Evolutionary conservation across 2,888 invertebrate species (phyloP), one percentile per base, ranked within the genome.

Genomic region (Macrosiphum euphorbiae): DNA sequence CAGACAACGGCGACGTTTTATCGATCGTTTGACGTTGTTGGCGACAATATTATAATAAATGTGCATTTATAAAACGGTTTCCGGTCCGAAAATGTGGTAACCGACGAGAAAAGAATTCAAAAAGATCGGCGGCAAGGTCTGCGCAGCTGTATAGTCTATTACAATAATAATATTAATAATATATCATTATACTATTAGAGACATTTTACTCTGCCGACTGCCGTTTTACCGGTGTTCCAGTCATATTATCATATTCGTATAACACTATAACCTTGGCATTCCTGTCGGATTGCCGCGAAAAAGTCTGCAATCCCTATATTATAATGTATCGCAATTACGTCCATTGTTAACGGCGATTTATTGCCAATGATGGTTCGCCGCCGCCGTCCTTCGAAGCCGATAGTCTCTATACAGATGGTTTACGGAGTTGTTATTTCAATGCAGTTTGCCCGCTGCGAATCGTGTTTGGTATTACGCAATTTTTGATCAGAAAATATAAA

Each of bases 291-390:
- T 47, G 58, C 47, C 28, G 44, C 47, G 67, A 55, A 85, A 91
- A 58, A 47, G 86, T 58, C 52, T 55, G 84, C 58, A 58, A 78
- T 86, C 91, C 91, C 85, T 58, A 58, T 58, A 58, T 8, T 86
- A 91, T n/a, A 26, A 35, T 10, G n/a, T n/a, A 41, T 41, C 28
- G 20, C 52, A 90, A 67, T 67, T 47, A 44, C 52, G 91, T 91
- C 85, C 91, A 91, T 91, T 91, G 91, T 91, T 85, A 55, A 91
- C n/a, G 52, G 78, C 84, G 47, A 91, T 91, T 91, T 91, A 91
- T 91, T 55, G 35, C 84, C 55, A 55, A 55, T 85, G 91, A 85
- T 85, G 91, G 55, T 58, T 85, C 28, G 52, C 26, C 78, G 78
- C 78, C 35, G 61, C 52, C 84, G 91, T 84, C 91, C 91, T 91